Evolutionary conservation across 2,113 vertebrate genomes (phyloP).

Genomic region (Gavia stellata): DNA sequence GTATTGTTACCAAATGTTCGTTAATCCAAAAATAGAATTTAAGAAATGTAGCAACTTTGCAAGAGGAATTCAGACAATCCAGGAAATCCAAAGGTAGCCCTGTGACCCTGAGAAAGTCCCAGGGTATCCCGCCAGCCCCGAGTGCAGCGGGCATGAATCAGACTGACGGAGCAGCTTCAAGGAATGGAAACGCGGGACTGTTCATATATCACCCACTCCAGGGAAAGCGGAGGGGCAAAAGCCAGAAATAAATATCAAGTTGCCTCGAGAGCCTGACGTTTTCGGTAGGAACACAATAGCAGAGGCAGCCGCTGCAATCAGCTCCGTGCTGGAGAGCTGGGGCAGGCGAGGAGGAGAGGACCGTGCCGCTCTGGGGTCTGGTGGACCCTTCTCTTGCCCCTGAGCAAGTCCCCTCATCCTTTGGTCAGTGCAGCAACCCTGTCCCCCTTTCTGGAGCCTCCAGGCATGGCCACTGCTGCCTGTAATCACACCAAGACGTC

Average conservation of each 20-base stretch:
- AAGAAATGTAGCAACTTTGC: constrained; percentile 11
- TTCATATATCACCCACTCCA: neutral
- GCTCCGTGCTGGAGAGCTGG: accelerated
- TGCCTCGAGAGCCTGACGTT: neutral
- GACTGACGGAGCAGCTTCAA: neutral
- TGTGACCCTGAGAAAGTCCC: neutral
- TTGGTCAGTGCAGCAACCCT: neutral
- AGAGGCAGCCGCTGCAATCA: neutral
- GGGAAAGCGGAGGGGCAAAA: neutral
- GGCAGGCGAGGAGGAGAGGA: neutral
- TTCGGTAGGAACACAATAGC: neutral
- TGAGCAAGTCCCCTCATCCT: accelerated
- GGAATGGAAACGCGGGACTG: neutral
- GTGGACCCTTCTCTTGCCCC: neutral
- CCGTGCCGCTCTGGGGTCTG: accelerated
- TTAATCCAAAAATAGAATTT: constrained; percentile 46
- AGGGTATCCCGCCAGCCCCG: neutral
- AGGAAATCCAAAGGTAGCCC: constrained; percentile 44
- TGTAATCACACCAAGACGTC: neutral
- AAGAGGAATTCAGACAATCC: constrained; percentile 54
- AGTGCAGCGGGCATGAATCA: neutral
- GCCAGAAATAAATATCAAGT: neutral
- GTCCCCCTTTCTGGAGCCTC: neutral
- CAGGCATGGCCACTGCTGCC: neutral
- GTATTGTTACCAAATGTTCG: constrained; percentile 31